Evolutionary conservation across 2,113 vertebrate species (phyloP).

Genomic region (Falcunculus frontatus): DNA sequence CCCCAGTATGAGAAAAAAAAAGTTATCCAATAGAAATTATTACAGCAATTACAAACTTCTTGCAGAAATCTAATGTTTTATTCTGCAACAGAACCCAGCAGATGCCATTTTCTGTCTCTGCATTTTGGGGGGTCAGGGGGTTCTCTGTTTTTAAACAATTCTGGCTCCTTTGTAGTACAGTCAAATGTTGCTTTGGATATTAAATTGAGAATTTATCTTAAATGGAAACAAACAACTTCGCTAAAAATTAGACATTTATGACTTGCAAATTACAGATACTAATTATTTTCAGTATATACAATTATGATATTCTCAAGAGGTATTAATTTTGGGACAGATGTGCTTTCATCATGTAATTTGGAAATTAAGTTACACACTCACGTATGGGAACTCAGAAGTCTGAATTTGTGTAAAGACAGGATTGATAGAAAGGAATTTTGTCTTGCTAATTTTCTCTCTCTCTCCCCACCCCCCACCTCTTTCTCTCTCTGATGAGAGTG

Average conservation of each 20-base stretch:
- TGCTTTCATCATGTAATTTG: conserved; percentile 69
- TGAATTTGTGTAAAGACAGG: conserved; percentile 57
- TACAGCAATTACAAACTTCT: not conserved
- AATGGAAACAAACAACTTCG: conserved; percentile 70
- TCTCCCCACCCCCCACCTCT: not conserved
- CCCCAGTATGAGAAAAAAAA: not conserved
- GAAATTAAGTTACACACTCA: conserved; percentile 69
- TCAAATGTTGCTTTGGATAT: conserved; percentile 54
- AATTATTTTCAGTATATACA: conserved; percentile 73
- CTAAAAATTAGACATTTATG: conserved; percentile 72
- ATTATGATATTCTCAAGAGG: conserved; percentile 70
- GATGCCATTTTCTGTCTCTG: not conserved
- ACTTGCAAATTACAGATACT: conserved; percentile 70
- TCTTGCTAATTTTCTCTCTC: conserved; percentile 54
- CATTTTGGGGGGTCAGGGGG: not conserved
- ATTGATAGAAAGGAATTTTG: conserved; percentile 62
- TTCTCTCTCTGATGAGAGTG: conserved; percentile 47
- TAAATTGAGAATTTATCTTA: conserved; percentile 71
- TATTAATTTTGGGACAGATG: conserved; percentile 71
- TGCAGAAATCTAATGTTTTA: not conserved
- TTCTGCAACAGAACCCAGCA: not conserved
- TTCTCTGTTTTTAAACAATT: not conserved
- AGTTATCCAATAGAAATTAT: not conserved
- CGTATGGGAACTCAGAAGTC: conserved; percentile 61
- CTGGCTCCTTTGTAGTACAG: conserved; percentile 2